Evolutionary conservation across 2,888 invertebrate genomes (phyloP), one percentile per base, ranked within the genome.

Genomic region (Octodonta nipae): DNA sequence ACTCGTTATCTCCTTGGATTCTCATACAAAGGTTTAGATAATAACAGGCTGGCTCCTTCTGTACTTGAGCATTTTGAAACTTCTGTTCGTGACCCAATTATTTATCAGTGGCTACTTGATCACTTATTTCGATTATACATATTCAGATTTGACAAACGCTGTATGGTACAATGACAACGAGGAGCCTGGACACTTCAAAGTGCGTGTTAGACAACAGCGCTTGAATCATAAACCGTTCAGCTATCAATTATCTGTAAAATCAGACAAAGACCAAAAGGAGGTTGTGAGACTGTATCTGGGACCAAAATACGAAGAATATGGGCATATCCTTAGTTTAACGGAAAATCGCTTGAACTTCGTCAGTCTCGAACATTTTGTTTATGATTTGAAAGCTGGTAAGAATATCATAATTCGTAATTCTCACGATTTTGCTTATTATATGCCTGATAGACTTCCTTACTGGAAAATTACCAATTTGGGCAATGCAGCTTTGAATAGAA

Each of bases 371-470:
- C 56, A 57, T 38, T 67, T 78, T 65, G 40, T 67, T 5, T 67
- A 68, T 55, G 68, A 71, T 44, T 60, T 84, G 35, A 62, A 58
- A 13, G 63, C 65, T 38, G 84, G 83, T 13, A 60, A 67, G 47
- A 84, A 80, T 56, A 65, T 65, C 11, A 69, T 84, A 46, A 64
- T 70, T 13, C 75, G 82, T 43, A 70, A 68, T 56, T 79, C 80
- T 27, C 54, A 66, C 22, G 75, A 82, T 31, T 75, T 75, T 62
- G 65, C 68, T 50, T 72, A 71, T 52, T 68, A 71, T 38, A 64
- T 67, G 30, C 64, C 69, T 32, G 80, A 84, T 55, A 68, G 70
- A 37, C 70, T 75, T 20, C 69, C 73, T 50, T 73, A 73, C 49
- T n/a, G n/a, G n/a, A n/a, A n/a, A n/a, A n/a, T n/a, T n/a, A n/a